Evolutionary conservation across 2,888 invertebrate species (phyloP), one percentile per base, ranked within the genome.

Genomic region (Parascotia fuliginaria): DNA sequence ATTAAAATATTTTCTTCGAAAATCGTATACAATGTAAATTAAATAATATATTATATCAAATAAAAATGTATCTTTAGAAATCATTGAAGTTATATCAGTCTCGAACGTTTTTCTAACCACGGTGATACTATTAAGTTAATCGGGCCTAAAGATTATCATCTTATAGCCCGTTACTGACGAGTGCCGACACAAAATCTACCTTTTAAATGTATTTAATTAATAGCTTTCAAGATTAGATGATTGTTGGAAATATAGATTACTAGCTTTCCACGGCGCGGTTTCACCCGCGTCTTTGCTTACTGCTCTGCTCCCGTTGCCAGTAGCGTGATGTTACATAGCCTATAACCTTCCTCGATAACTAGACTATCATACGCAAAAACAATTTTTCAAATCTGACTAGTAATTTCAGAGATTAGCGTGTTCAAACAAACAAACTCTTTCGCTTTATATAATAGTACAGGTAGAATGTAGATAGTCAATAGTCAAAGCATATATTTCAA

Each of bases 141-240:
- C 27, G 36, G 16, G 27, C 51, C 38, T 51, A 15, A 48, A 67
- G 75, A 76, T 75, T 71, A 73, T 70, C 65, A 71, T 71, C 70
- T 66, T 42, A 65, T 58, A 59, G 65, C 36, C 58, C 66, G 52
- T 66, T 68, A 29, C 60, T 54, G 45, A 56, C 62, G 29, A 44
- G 44, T 34, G 40, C 46, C 53, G 42, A 37, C 59, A 56, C 48
- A 53, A 59, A 28, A 48, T 37, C 2, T 38, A 36, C 46, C 42
- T 50, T 66, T 45, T 45, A 39, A 54, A 54, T 51, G 42, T 33
- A 50, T 47, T 54, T 46, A 13, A 44, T 27, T 13, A 15, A 9
- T n/a, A 14, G 24, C 42, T 46, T 45, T 51, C 7, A 44, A 43
- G 46, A 42, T 22, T 39, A 19, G 9, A 11, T 9, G 16, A 19